Conservation (phyloP, 2,888 invertebrate species). For the Dugesia japonica region DNA sequence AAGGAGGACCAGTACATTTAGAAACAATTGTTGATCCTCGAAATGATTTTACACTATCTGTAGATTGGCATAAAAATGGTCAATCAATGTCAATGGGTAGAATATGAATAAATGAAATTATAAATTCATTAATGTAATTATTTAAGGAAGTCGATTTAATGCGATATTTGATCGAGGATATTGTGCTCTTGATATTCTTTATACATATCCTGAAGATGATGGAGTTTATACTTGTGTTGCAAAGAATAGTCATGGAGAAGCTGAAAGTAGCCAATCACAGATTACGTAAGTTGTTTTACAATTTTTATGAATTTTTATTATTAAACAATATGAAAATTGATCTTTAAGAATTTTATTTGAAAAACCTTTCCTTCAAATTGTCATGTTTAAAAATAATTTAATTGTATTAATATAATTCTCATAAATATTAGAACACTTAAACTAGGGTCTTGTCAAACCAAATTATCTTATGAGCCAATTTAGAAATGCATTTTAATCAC, state of each 20-base stretch:
- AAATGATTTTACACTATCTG: not conserved
- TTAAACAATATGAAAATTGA: too few relatives aligned
- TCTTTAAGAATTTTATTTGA: too few relatives aligned
- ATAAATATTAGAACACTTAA: too few relatives aligned
- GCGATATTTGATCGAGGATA: constrained; percentile 89
- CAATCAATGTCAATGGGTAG: not conserved
- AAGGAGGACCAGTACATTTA: not conserved
- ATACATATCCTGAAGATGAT: constrained; percentile 88
- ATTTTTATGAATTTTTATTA: too few relatives aligned
- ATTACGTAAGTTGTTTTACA: not conserved
- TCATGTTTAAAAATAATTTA: too few relatives aligned
- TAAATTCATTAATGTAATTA: too few relatives aligned
- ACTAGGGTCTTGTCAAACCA: too few relatives aligned
- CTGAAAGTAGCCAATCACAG: not conserved
- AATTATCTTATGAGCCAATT: too few relatives aligned
- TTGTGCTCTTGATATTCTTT: constrained; percentile 80
- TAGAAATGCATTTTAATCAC: too few relatives aligned
- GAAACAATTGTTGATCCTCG: not conserved
- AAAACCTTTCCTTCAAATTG: too few relatives aligned
- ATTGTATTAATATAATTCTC: too few relatives aligned
- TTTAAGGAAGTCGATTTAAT: constrained; percentile 61
- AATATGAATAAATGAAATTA: too few relatives aligned
- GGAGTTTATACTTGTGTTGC: constrained; percentile 76
- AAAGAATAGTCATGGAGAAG: not conserved
- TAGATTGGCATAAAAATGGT: not conserved